phyloP scores from a whole-genome alignment of 1,140 invertebrate species.

The Semibalanus balanoides region DNA sequence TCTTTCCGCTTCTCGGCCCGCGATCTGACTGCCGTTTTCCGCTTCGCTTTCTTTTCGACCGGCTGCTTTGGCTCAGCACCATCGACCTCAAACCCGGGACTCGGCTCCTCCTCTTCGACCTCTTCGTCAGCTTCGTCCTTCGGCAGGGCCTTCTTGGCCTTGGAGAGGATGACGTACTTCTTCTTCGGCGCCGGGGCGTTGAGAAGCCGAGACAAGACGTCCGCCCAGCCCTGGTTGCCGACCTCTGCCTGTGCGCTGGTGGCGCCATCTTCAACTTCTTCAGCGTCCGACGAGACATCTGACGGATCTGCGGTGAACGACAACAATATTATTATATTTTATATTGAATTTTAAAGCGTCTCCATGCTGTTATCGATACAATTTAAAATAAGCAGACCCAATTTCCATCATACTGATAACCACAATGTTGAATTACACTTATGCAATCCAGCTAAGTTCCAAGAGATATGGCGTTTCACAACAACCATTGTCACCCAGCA shows the following conservation, averaged over 20 bases:
- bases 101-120: conserved; percentile 17
- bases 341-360: too few species aligned
- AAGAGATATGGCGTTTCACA: too few species aligned
- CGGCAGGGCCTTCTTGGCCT: conserved; percentile 31
- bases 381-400: too few species aligned
- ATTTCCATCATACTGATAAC: too few species aligned
- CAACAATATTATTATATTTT: too few species aligned
- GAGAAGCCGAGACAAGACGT: conserved; percentile 45
- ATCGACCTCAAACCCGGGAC: conserved; percentile 1
- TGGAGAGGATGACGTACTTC: conserved; percentile 51
- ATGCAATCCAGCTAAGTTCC: too few species aligned
- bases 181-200: conserved; percentile 40
- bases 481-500: too few species aligned
- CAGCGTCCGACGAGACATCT: too few species aligned
- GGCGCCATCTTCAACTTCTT: conserved; percentile 7
- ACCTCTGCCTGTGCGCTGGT: conserved; percentile 18
- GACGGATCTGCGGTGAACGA: too few species aligned
- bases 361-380: too few species aligned
- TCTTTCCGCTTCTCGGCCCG: conserved; percentile 14
- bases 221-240: conserved; percentile 35
- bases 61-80: conserved; percentile 8
- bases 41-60: conserved; percentile 10
- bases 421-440: too few species aligned
- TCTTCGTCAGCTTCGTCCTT: conserved; percentile 34
- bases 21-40: conserved; percentile 10